A percentile compares a stretch with the other conserved stretches of the same genome.
Evolutionary conservation across 2,888 invertebrate genomes (phyloP).

Genomic region (Incurvaria masculella): DNA sequence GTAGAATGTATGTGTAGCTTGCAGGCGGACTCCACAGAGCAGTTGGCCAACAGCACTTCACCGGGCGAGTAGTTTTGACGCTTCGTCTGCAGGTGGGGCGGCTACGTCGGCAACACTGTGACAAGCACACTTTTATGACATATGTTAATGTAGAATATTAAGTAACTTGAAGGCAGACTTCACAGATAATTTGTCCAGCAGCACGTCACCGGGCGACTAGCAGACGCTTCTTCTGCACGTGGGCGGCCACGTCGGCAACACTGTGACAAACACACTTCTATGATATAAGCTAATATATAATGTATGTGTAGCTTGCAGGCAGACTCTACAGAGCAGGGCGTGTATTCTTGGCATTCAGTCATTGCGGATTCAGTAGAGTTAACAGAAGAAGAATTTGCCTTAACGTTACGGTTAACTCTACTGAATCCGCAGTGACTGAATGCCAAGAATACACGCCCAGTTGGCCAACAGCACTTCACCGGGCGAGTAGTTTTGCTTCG

Average conservation of each 20-base stretch:
- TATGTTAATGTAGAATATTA: conserved; percentile 71
- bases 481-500: conserved; percentile 55
- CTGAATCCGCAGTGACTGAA: too few relatives aligned
- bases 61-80: conserved; percentile 60
- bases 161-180: conserved; percentile 64
- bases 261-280: conserved; percentile 60
- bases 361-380: too few relatives aligned
- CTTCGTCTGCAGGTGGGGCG: too few relatives aligned
- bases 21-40: conserved; percentile 66
- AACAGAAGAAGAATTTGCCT: too few relatives aligned
- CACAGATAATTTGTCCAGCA: conserved; percentile 70
- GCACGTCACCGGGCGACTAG: conserved; percentile 66
- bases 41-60: conserved; percentile 68
- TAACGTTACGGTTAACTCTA: too few relatives aligned
- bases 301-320: conserved; percentile 64
- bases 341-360: too few relatives aligned
- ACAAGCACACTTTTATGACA: too few relatives aligned
- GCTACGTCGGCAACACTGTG: too few relatives aligned
- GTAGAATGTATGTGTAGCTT: conserved; percentile 66
- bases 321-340: conserved; percentile 63
- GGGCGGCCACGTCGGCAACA: conserved; percentile 60
- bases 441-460: too few relatives aligned
- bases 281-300: conserved; percentile 68
- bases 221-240: conserved; percentile 35
- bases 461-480: conserved; percentile 69